A percentile compares a stretch with the other conserved stretches of the same genome.
phyloP scores from a whole-genome alignment of 2,113 vertebrate species.

The Misgurnus anguillicaudatus region DNA sequence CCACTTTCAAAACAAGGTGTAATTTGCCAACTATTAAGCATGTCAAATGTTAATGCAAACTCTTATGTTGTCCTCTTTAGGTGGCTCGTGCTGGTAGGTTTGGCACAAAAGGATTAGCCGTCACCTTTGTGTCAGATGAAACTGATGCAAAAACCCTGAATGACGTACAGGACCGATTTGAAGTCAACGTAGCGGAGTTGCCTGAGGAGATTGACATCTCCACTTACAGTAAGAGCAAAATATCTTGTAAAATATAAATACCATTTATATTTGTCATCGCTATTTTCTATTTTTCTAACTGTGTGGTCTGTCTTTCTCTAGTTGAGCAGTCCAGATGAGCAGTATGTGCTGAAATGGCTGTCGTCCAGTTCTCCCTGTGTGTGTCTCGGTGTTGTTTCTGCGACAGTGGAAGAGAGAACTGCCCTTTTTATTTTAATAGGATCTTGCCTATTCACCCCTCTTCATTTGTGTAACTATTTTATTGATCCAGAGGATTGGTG shows the following conservation, averaged over 20 bases:
- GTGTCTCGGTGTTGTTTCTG: slow-evolving; percentile 51
- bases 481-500: slow-evolving; percentile 43
- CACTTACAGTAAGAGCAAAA: slow-evolving; percentile 80
- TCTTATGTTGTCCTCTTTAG: slow-evolving; percentile 56
- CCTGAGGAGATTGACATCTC: slow-evolving; percentile 90
- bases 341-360: slow-evolving; percentile 38
- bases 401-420: slow-evolving; percentile 39
- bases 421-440: slow-evolving; percentile 57
- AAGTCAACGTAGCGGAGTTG: slow-evolving; percentile 87
- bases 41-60: not conserved
- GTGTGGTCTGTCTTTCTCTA: slow-evolving; percentile 48
- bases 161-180: slow-evolving; percentile 88
- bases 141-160: slow-evolving; percentile 84
- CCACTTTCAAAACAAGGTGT: no score
- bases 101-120: slow-evolving; percentile 85
- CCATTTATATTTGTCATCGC: not conserved
- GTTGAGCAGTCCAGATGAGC: slow-evolving; percentile 81
- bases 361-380: slow-evolving; percentile 47
- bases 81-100: slow-evolving; percentile 87
- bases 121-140: slow-evolving; percentile 88
- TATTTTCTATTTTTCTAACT: not conserved
- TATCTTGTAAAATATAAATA: no score
- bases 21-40: no score
- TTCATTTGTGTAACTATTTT: slow-evolving; percentile 53
- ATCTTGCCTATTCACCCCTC: slow-evolving; percentile 2